Percentiles rank a stretch among this genome's conserved stretches.
phyloP scores from a whole-genome alignment of 2,888 invertebrate genomes.

The Mystacides longicornis region DNA sequence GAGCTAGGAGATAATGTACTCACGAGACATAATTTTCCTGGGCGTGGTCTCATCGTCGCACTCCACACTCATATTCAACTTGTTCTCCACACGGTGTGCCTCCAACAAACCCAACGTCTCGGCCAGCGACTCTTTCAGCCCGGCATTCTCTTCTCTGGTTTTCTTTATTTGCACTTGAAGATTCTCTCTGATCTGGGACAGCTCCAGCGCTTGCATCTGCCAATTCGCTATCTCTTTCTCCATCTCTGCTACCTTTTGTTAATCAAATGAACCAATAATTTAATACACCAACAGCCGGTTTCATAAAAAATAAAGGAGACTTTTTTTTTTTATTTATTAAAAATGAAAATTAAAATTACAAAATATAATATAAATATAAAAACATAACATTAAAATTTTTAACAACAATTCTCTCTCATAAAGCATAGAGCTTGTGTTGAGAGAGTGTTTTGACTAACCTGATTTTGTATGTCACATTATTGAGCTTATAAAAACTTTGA shows the following conservation, averaged over 20 bases:
- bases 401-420: no score
- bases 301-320: no score
- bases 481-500: no score
- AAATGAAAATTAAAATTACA: no score
- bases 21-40: slow-evolving; percentile 18
- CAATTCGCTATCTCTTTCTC: slow-evolving; percentile 15
- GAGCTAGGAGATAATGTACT: slow-evolving; percentile 4
- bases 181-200: slow-evolving; percentile 27
- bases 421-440: no score
- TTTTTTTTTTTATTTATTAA: no score
- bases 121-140: slow-evolving; percentile 23
- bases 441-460: no score
- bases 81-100: slow-evolving; percentile 15
- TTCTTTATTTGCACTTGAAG: slow-evolving; percentile 41
- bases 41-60: slow-evolving; percentile 21
- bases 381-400: no score
- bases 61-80: slow-evolving; percentile 20
- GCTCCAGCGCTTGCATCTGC: slow-evolving; percentile 14
- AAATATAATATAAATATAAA: no score
- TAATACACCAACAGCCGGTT: no score
- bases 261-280: no score
- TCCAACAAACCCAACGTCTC: slow-evolving; percentile 16
- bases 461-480: no score
- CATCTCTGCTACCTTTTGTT: slow-evolving; percentile 15
- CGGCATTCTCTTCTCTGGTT: slow-evolving; percentile 39